These are phyloP conservation scores for Oreotrochilus melanogaster DNA, from an alignment of 2,113 vertebrate genomes.

Conservation along the genomic window DNA sequence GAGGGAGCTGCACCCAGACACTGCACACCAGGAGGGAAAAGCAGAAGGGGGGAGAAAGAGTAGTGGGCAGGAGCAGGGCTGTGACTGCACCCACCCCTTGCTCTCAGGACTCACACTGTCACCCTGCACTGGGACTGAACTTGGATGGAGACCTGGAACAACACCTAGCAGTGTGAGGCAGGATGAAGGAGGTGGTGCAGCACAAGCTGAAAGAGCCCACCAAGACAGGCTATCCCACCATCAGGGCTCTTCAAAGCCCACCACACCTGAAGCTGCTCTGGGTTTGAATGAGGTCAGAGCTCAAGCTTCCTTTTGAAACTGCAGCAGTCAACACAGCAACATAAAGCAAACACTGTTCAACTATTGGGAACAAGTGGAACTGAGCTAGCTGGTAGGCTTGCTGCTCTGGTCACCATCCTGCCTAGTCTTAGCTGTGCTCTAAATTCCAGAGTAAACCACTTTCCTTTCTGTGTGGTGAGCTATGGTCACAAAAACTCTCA, in stretches of 20 bases:
- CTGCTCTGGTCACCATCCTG: background rate
- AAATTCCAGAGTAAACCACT: background rate
- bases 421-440: background rate
- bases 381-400: background rate
- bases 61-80: background rate
- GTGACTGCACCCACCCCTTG: too few relatives aligned
- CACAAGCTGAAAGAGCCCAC: background rate
- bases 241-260: background rate
- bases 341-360: background rate
- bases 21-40: background rate
- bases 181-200: background rate
- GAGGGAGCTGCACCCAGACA: background rate
- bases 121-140: background rate
- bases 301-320: background rate
- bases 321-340: background rate
- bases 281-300: background rate
- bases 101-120: background rate
- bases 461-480: background rate
- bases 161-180: background rate
- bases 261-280: accelerated
- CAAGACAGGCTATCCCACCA: background rate
- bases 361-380: background rate
- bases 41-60: accelerated
- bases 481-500: background rate
- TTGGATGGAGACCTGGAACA: background rate